Evolutionary conservation across 2,888 invertebrate species (phyloP).

Genomic region (Lysandra bellargus): DNA sequence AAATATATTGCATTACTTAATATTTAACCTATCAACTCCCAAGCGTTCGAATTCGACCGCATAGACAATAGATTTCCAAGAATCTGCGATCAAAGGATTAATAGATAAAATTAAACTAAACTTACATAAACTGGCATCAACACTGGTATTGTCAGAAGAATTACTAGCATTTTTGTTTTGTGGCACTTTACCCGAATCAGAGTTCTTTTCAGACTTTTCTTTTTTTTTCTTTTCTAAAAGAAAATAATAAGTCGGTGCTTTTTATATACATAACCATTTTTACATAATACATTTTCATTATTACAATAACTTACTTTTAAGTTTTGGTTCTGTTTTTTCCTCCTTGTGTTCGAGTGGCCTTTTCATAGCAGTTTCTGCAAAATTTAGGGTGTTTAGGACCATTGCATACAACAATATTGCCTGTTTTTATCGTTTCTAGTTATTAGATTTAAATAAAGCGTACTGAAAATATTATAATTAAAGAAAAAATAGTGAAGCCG

Average conservation of each 20-base stretch:
- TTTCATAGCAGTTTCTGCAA: conserved; percentile 46
- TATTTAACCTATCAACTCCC: not conserved
- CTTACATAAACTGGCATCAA: conserved; percentile 61
- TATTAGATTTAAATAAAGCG: not conserved
- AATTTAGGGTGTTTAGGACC: not conserved
- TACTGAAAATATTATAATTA: not conserved
- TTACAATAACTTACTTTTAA: conserved; percentile 54
- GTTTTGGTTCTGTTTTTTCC: conserved; percentile 32
- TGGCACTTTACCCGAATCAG: conserved; percentile 50
- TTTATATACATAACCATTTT: not conserved
- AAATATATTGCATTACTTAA: not conserved
- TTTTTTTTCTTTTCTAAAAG: conserved; percentile 51
- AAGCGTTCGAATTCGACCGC: too few species aligned
- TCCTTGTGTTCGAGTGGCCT: conserved; percentile 49
- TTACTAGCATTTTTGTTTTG: conserved; percentile 44
- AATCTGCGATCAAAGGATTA: too few species aligned
- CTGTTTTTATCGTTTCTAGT: not conserved
- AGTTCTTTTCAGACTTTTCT: conserved; percentile 39
- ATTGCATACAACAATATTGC: not conserved
- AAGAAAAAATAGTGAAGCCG: not conserved
- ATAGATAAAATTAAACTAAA: conserved; percentile 32
- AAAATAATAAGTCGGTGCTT: not conserved
- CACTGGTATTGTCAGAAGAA: conserved; percentile 44
- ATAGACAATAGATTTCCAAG: too few species aligned
- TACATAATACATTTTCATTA: not conserved